phyloP scores from a whole-genome alignment of 2,113 vertebrate species.

The Arvicanthis niloticus region DNA sequence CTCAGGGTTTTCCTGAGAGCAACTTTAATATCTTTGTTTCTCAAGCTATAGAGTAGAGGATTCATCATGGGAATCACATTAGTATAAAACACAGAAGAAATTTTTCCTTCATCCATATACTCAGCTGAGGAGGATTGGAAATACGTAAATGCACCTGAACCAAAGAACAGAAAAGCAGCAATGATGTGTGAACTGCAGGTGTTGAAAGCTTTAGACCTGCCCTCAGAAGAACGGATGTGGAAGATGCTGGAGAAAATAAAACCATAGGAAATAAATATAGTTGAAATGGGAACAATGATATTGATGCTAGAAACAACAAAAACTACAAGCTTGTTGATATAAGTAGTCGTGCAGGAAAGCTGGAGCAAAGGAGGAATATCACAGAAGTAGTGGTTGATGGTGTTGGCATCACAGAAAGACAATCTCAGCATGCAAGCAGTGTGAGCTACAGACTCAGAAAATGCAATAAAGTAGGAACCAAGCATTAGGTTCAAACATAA shows the following conservation, averaged over 20 bases:
- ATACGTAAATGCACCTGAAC: background rate
- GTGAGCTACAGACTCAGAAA: background rate
- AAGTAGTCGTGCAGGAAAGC: background rate
- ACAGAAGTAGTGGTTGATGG: background rate
- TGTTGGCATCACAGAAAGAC: background rate
- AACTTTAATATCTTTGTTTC: background rate
- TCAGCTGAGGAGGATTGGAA: background rate
- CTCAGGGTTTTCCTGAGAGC: background rate
- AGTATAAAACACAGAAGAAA: background rate
- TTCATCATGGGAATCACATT: background rate
- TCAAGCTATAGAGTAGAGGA: background rate
- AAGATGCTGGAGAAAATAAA: background rate
- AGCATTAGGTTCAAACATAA: background rate
- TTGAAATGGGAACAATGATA: background rate
- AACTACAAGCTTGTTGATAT: background rate
- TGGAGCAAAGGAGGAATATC: background rate
- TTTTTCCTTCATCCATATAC: background rate
- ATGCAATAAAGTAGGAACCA: background rate
- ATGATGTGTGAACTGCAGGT: background rate
- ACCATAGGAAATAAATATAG: background rate
- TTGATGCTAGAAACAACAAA: background rate
- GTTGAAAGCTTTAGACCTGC: background rate
- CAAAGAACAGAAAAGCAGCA: background rate
- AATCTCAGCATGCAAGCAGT: background rate
- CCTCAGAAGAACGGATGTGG: background rate